A percentile compares a stretch with the other conserved stretches of the same genome.
phyloP scores from a whole-genome alignment of 2,113 vertebrate species.

The Pelecanus crispus region DNA sequence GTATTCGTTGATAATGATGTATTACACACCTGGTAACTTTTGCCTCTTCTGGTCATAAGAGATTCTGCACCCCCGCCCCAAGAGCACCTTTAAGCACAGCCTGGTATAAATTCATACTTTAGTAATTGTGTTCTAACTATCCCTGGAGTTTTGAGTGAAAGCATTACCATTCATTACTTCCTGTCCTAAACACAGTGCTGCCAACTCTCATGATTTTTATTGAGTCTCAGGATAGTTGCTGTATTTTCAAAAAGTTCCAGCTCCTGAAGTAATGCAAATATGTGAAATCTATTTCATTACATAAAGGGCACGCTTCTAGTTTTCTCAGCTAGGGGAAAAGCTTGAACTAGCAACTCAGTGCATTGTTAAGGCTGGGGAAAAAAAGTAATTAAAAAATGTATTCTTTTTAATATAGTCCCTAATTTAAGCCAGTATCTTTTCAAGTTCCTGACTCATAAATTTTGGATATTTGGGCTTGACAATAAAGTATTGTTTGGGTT shows the following conservation, averaged over 20 bases:
- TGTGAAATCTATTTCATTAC: neutral
- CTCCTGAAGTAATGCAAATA: constrained; percentile 37
- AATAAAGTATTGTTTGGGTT: neutral
- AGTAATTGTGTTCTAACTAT: neutral
- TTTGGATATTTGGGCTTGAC: neutral
- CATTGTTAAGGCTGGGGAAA: neutral
- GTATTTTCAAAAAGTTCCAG: constrained; percentile 29
- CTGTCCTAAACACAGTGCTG: constrained; percentile 2
- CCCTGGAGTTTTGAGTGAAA: neutral
- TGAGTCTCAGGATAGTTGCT: constrained; percentile 8
- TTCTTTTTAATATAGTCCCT: neutral
- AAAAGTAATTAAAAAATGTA: neutral
- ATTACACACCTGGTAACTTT: neutral
- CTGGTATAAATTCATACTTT: neutral
- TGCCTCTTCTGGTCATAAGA: neutral
- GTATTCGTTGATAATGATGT: neutral
- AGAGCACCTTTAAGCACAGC: neutral
- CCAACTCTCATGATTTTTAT: constrained; percentile 18
- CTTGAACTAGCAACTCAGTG: neutral
- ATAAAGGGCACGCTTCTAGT: neutral
- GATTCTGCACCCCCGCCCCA: neutral
- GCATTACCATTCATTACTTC: constrained; percentile 14
- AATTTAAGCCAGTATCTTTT: neutral
- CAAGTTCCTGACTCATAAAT: neutral
- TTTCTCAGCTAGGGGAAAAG: neutral